These are phyloP conservation scores for Hartigia nigra DNA, from an alignment of 2,888 invertebrate genomes.

Conservation along the genomic window DNA sequence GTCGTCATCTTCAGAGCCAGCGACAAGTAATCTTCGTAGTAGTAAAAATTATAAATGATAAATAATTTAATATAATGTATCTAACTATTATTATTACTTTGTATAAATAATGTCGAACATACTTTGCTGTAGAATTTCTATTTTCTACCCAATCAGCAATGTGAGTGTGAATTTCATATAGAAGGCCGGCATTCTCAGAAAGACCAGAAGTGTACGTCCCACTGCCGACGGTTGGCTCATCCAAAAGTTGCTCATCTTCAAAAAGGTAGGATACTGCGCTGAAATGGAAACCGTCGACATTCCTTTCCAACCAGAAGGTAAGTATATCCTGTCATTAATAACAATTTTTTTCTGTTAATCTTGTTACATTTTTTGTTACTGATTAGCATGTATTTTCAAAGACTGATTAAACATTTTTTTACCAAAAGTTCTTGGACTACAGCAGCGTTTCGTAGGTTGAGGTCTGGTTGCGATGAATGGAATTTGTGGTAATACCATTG, in stretches of 20 bases:
- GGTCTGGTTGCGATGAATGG: constrained; percentile 79
- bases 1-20: constrained; percentile 46
- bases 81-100: neutral
- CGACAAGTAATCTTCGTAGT: constrained; percentile 49
- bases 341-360: neutral
- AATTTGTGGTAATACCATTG: constrained; percentile 88
- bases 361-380: neutral
- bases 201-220: constrained; percentile 25
- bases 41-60: neutral
- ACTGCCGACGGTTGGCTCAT: constrained; percentile 26
- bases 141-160: constrained; percentile 44
- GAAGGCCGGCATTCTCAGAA: constrained; percentile 37
- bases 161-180: constrained; percentile 41
- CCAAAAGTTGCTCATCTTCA: constrained; percentile 34
- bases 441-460: constrained; percentile 80
- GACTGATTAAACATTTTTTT: neutral
- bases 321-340: constrained; percentile 37
- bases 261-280: constrained; percentile 42
- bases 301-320: constrained; percentile 48
- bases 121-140: constrained; percentile 45
- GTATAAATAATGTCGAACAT: constrained; percentile 10
- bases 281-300: constrained; percentile 53
- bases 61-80: neutral
- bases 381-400: neutral
- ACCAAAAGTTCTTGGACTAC: constrained; percentile 78